Percentiles rank a stretch among this genome's conserved stretches.
phyloP scores from a whole-genome alignment of 2,113 vertebrate species.

The Phylloscopus whistleri region DNA sequence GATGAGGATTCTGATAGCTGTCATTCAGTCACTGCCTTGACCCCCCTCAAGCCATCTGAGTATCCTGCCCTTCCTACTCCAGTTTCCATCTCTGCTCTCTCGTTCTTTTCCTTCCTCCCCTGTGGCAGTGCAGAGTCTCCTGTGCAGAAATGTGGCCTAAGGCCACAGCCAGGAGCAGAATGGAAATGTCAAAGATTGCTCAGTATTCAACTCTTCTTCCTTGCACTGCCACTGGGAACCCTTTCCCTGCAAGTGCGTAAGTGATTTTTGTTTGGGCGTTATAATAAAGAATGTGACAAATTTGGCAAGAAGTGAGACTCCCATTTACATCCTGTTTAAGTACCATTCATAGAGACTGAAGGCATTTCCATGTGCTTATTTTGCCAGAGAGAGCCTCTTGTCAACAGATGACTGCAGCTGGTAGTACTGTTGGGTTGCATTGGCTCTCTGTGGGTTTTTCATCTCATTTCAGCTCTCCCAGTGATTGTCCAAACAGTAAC shows the following conservation, averaged over 20 bases:
- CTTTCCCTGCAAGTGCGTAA: neutral
- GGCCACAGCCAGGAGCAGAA: conserved; percentile 3
- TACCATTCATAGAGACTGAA: neutral
- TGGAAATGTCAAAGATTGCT: conserved; percentile 3
- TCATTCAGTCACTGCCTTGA: neutral
- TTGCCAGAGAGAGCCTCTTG: neutral
- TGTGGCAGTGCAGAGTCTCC: neutral
- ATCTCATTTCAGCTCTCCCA: neutral
- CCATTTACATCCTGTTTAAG: conserved; percentile 20
- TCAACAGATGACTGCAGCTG: neutral
- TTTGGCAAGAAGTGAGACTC: conserved; percentile 20
- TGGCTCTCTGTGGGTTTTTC: neutral
- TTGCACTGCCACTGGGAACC: conserved; percentile 12
- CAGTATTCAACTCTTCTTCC: conserved; percentile 7
- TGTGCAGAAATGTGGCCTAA: neutral
- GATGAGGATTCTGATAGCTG: neutral
- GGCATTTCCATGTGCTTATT: conserved; percentile 19
- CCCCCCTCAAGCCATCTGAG: neutral
- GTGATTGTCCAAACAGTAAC: neutral
- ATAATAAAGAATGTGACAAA: neutral
- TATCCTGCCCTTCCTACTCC: neutral
- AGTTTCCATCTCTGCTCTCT: neutral
- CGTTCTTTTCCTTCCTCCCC: neutral
- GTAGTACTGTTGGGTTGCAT: neutral
- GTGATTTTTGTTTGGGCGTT: conserved; percentile 15